phyloP scores from a whole-genome alignment of 2,113 vertebrate species.

The Sciurus niger region DNA sequence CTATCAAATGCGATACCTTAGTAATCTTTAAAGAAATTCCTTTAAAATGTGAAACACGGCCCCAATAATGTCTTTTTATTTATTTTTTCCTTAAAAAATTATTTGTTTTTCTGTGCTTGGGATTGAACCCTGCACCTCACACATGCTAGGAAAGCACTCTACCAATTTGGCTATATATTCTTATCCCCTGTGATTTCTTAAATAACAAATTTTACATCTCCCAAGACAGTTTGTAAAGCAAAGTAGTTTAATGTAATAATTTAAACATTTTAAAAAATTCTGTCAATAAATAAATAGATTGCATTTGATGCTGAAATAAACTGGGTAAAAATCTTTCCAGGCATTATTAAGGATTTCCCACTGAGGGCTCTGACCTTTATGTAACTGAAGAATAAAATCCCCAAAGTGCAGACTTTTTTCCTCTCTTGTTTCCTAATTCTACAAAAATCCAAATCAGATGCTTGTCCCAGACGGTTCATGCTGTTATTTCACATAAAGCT shows the following conservation, averaged over 20 bases:
- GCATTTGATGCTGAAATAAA: not conserved
- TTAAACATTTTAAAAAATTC: not conserved
- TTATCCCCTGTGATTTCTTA: constrained; percentile 21
- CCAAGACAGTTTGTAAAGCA: not conserved
- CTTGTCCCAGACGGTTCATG: not conserved
- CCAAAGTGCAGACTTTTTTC: not conserved
- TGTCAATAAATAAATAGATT: constrained; percentile 11
- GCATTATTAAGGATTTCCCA: constrained; percentile 27
- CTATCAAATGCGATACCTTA: not conserved
- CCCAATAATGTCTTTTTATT: not conserved
- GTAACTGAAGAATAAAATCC: constrained; percentile 3
- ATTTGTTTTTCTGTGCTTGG: not conserved
- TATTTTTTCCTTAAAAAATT: not conserved
- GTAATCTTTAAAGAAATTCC: constrained; percentile 47
- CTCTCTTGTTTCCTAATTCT: not conserved
- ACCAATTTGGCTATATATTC: not conserved
- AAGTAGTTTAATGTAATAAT: constrained; percentile 28
- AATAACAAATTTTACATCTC: constrained; percentile 19
- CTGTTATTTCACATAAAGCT: not conserved
- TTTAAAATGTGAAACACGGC: constrained; percentile 1
- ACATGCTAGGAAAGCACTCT: not conserved
- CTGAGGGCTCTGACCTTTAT: not conserved
- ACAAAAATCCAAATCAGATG: constrained; percentile 58
- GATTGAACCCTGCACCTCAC: not conserved
- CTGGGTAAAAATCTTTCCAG: constrained; percentile 1